Base-by-base conservation (phyloP, 2,888 invertebrate genomes). In the Timema podura region DNA sequence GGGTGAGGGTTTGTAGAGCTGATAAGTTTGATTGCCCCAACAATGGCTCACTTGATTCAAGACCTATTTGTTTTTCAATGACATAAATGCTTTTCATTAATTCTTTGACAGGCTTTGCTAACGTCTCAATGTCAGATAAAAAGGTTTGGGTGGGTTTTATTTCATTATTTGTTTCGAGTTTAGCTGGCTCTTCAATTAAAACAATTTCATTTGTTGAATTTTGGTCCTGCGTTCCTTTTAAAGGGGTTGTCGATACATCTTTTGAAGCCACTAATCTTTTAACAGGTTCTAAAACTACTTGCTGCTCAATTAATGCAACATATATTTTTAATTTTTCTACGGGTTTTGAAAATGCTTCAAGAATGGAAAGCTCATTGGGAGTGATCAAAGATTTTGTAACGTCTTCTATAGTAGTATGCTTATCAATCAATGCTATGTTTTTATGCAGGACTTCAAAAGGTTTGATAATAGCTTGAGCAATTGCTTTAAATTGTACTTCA, bases 31-130 rank as follows among this genome's bases (percentile, higher is more conserved):
- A 64, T 16, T 45, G 49, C 59, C 67, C 44, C 2, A 48, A 13
- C 6, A 67, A 15, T 13, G 61, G 49, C 30, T 69, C 66, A 15
- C 47, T 67, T 7, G 68, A 54, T 45, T 74, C 73, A 44, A 72
- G 30, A 30, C 68, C 51, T 13, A 67, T 48, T 2, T 74, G 71
- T 51, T 69, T 48, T 68, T 68, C 65, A 48, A 70, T 64, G 65
- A 49, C 67, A 16, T 74, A 73, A 7, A 77, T 67, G 11, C 76
- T 76, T 71, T 76, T 70, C 57, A 77, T 71, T 46, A 80, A 76
- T 61, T 80, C 79, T 15, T 76, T 75, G 2, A 80, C 74, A 2
- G 79, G 76, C 67, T 77, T 77, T 0, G 77, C 78, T 7, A 80
- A 75, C 10, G 78, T 75, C 70, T 80, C 76, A 30, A 80, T 54